Evolutionary conservation across 2,113 vertebrate genomes (phyloP).

Genomic region (Pseudorasbora parva): DNA sequence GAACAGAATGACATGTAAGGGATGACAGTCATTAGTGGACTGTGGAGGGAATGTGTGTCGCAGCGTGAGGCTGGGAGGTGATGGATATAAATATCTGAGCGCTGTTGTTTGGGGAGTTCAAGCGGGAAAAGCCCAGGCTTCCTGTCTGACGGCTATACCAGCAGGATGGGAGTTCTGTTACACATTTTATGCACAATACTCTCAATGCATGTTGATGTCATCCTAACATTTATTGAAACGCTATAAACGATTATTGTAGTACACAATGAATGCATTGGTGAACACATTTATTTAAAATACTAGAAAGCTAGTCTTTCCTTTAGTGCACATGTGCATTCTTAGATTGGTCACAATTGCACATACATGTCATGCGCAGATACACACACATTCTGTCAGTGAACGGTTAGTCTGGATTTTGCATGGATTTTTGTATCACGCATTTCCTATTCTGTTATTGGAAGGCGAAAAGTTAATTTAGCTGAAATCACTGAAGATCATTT

Average conservation of each 20-base stretch:
- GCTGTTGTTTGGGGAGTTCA: constrained; percentile 50
- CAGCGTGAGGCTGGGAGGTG: constrained; percentile 35
- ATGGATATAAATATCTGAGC: constrained; percentile 55
- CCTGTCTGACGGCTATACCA: constrained; percentile 54
- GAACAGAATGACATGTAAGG: background rate
- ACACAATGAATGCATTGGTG: background rate
- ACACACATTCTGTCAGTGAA: constrained; percentile 18
- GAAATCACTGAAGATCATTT: constrained; percentile 11
- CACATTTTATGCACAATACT: background rate
- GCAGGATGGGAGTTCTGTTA: constrained; percentile 46
- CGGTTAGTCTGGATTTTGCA: constrained; percentile 12
- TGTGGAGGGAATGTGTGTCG: constrained; percentile 34
- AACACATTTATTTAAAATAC: background rate
- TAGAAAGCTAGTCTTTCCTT: background rate
- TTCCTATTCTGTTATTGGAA: background rate
- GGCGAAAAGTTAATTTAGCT: background rate
- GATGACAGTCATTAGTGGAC: constrained; percentile 30
- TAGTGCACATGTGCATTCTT: background rate
- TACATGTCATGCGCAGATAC: background rate
- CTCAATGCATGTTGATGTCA: background rate
- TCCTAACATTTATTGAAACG: background rate
- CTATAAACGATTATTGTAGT: background rate
- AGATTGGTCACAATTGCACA: background rate
- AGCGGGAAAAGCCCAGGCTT: constrained; percentile 52
- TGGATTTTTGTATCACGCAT: background rate